Evolutionary conservation across 92 coral and sea anemone species (phyloP).

Genomic region (Epizoanthus illoricatus): DNA sequence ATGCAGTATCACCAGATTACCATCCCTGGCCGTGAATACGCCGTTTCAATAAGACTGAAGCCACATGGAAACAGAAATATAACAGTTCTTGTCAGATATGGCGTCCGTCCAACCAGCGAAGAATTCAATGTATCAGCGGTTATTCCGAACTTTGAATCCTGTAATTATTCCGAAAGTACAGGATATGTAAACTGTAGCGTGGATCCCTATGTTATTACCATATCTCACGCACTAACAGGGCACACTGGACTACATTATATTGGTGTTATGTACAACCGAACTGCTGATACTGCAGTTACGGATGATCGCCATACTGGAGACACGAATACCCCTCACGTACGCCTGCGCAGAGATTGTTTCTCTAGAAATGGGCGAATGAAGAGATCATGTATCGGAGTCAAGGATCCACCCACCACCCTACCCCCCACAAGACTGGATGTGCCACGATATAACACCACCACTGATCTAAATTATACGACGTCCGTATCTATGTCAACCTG

Average conservation of each 20-base stretch:
- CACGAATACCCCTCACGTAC: conserved; percentile 18
- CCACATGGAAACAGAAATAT: conserved; percentile 49
- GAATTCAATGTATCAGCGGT: conserved; percentile 59
- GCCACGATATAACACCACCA: conserved; percentile 58
- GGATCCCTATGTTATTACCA: conserved; percentile 62
- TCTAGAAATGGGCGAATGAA: conserved; percentile 60
- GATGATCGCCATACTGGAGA: background rate
- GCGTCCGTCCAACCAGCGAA: conserved; percentile 57
- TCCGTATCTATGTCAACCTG: conserved; percentile 75
- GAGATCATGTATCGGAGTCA: conserved; percentile 85
- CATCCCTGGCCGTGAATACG: conserved; percentile 74
- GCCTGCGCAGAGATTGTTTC: conserved; percentile 66
- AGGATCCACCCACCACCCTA: conserved; percentile 81
- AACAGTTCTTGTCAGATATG: conserved; percentile 66
- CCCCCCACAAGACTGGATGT: conserved; percentile 50
- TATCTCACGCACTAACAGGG: conserved; percentile 67
- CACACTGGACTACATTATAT: conserved; percentile 69
- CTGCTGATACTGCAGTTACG: background rate
- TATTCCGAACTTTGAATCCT: conserved; percentile 67
- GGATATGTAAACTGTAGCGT: conserved; percentile 60
- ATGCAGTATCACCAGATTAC: conserved; percentile 73
- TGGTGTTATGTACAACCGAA: conserved; percentile 48
- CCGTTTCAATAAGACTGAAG: conserved; percentile 53
- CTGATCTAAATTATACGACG: conserved; percentile 77
- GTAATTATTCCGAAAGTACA: conserved; percentile 33